Evolutionary conservation across 2,888 invertebrate genomes (phyloP), one percentile per base, ranked within the genome.

Genomic region (Pristionchus japonicus): DNA sequence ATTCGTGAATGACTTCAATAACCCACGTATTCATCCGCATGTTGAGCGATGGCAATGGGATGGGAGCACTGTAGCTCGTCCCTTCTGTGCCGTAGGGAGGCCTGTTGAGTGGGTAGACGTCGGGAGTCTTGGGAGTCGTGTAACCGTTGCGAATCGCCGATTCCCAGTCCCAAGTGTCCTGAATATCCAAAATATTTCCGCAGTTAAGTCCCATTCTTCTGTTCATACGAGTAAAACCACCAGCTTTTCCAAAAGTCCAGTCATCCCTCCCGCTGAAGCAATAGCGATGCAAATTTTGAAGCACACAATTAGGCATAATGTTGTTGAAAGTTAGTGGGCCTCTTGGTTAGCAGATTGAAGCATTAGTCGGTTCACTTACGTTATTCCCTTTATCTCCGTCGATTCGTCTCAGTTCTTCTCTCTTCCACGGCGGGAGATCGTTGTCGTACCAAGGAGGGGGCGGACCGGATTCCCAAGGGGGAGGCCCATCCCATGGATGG

Each of bases 11-110:
- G n/a, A n/a, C n/a, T n/a, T n/a, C n/a, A n/a, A n/a, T n/a, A n/a
- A 17, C 74, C 1, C n/a, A 77, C 77, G 9, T 77, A 40, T 77
- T 40, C 77, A 74, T 74, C 11, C 77, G 77, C 77, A 47, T 40
- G 13, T 77, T 77, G 43, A 77, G 43, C 15, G 40, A 43, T 1
- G 77, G 77, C 0, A 77, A 15, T 7, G 77, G 70, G 9, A 70
- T 37, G 37, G 70, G 43, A 3, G 77, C 77, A 77, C 77, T 77
- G 77, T 77, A 77, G 34, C 77, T 77, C 13, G 43, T 77, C 15
- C 77, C 77, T 40, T 43, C 43, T 27, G 77, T 77, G 13, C 27
- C 77, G 43, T 77, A 77, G 23, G 77, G 77, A 7, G 77, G 77
- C 43, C 43, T 7, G 9, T 37, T 40, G 27, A 40, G 13, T 17